Base-by-base conservation (phyloP, 2,888 invertebrate species). In the Lysandra bellargus region DNA sequence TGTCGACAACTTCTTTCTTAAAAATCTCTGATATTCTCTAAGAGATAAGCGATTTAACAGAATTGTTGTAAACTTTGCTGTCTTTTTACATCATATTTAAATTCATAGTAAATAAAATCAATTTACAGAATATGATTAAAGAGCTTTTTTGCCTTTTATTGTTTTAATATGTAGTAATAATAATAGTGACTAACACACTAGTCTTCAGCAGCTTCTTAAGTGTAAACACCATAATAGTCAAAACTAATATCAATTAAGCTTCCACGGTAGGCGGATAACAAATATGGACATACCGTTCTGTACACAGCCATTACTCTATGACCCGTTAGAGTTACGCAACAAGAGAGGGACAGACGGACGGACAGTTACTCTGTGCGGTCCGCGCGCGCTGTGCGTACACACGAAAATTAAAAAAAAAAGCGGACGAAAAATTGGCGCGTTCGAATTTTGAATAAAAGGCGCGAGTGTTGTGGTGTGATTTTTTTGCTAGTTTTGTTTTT, bases 241-340 rank as follows among this genome's bases (percentile, higher is more conserved):
- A 74, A 23, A 17, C 53, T 33, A 76, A 76, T 76, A 33, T 76
- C 53, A 57, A 57, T 76, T 57, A 75, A 53, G 78, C 69, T 23
- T 30, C 30, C 69, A 40, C 69, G 60, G 78, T 78, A 53, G 69
- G 69, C 76, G 44, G 44, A 76, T 57, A 30, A 57, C 76, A 57
- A 76, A 76, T 76, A 76, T 57, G 76, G 33, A 30, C 57, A 80
- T 80, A 86, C 87, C 85, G 87, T 84, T 91, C 90, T 89, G 88
- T 89, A 87, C 87, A 88, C 87, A 85, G 87, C 85, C 87, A 87
- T 88, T 92, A 92, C 91, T 93, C 92, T 92, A 91, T 91, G 92
- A 88, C 88, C 92, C 92, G 92, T 93, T 92, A 92, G 84, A 84
- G 89, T 93, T 93, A 92, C 92, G 92, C 91, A 92, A 93, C 87